Evolutionary conservation across 2,113 vertebrate genomes (phyloP).

Genomic region (Corythaeola cristata): DNA sequence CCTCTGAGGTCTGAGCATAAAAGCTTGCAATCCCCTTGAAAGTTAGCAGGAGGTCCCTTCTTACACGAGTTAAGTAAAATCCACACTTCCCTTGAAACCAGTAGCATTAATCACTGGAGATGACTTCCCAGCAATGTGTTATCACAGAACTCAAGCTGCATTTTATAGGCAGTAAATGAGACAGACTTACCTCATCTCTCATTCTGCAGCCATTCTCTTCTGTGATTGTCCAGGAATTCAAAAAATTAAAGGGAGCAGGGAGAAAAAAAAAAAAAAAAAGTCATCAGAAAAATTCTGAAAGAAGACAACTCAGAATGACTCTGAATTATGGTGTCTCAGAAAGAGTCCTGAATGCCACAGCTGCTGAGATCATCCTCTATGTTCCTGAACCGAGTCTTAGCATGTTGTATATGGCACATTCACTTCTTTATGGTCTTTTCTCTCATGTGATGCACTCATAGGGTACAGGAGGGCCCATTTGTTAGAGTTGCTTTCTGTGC

Average conservation of each 20-base stretch:
- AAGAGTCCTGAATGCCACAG: background rate
- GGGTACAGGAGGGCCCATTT: background rate
- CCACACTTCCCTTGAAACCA: background rate
- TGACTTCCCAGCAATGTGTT: background rate
- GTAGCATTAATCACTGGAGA: background rate
- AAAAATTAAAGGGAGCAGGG: background rate
- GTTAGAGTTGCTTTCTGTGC: background rate
- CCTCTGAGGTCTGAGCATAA: background rate
- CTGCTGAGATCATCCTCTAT: background rate
- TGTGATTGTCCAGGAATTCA: background rate
- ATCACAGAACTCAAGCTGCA: background rate
- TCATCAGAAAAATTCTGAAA: background rate
- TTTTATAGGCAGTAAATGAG: background rate
- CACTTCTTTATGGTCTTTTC: background rate
- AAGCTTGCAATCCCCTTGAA: background rate
- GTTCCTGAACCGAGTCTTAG: background rate
- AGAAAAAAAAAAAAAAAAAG: background rate
- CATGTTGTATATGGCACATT: background rate
- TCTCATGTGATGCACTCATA: background rate
- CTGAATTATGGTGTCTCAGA: background rate
- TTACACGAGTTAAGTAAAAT: background rate
- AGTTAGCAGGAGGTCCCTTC: background rate
- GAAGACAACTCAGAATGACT: background rate
- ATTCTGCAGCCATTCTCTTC: background rate
- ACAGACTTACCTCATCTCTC: background rate